Percentiles rank a stretch among this genome's conserved stretches.
These are phyloP conservation scores for Paralichthys olivaceus DNA, from an alignment of 2,113 vertebrate genomes.

Conservation along the genomic window DNA sequence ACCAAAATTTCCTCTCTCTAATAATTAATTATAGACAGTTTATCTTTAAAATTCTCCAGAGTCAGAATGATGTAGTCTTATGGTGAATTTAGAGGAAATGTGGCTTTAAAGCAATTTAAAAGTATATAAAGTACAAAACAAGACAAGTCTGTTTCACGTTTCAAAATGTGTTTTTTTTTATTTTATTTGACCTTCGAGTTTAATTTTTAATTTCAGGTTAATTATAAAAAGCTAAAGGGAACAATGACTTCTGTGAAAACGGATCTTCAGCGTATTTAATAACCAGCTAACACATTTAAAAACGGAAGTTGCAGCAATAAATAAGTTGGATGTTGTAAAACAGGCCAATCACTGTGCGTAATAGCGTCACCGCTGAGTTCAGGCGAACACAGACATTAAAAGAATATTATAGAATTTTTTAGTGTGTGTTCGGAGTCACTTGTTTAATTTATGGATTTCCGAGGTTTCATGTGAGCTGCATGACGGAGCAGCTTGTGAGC, in stretches of 20 bases:
- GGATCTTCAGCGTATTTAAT: background rate
- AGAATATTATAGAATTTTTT: slow-evolving; percentile 13
- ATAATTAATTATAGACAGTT: background rate
- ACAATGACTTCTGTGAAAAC: background rate
- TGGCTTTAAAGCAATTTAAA: background rate
- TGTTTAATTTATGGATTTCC: background rate
- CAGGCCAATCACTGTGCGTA: background rate
- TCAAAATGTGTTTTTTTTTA: background rate
- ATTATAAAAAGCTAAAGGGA: background rate
- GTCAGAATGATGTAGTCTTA: background rate
- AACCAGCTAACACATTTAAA: background rate
- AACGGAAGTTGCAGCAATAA: slow-evolving; percentile 14
- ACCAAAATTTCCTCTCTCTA: background rate
- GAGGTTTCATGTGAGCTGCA: background rate
- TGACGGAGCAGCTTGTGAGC: slow-evolving; percentile 28
- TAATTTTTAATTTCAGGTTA: background rate
- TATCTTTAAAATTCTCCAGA: background rate
- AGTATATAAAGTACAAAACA: background rate
- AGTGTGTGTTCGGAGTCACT: background rate
- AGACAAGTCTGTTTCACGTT: background rate
- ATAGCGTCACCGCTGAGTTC: background rate
- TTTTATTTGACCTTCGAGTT: background rate
- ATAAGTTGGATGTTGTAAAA: background rate
- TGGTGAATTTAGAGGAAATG: background rate
- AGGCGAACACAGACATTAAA: background rate